These are phyloP conservation scores for Beris morrisii DNA, from an alignment of 2,888 invertebrate species.

Conservation along the genomic window DNA sequence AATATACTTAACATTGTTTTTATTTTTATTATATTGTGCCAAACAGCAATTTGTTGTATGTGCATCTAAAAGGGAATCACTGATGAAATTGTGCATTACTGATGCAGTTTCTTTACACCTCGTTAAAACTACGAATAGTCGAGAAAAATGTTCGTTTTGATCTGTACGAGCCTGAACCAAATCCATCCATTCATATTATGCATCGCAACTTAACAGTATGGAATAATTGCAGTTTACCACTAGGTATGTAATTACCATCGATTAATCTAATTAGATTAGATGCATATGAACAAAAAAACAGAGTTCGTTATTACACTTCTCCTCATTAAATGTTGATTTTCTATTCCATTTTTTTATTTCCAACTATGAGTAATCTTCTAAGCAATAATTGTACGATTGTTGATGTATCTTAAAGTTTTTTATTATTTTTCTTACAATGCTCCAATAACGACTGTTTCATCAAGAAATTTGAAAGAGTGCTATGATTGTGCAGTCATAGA, in stretches of 20 bases:
- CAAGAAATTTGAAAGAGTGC: no score
- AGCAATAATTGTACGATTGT: no score
- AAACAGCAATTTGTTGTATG: no score
- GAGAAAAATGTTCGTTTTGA: not conserved
- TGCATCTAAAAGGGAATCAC: not conserved
- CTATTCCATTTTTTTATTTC: no score
- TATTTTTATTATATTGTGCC: not conserved
- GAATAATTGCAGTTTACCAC: conserved; percentile 30
- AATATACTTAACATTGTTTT: not conserved
- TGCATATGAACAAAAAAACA: conserved; percentile 34
- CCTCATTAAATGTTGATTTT: no score
- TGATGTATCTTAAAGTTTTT: no score
- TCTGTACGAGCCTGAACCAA: not conserved
- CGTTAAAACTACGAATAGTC: not conserved
- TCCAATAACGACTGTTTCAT: conserved; percentile 26
- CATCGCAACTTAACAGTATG: conserved; percentile 1
- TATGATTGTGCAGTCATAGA: no score
- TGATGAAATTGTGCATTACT: conserved; percentile 23
- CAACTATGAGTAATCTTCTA: no score
- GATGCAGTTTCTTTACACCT: conserved; percentile 12
- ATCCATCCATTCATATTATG: not conserved
- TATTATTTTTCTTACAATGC: conserved; percentile 1
- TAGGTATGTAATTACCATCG: conserved; percentile 23
- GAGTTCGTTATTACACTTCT: conserved; percentile 22
- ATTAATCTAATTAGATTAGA: conserved; percentile 33